Base-by-base conservation (phyloP, 2,113 vertebrate species). In the Ageneiosus marmoratus region DNA sequence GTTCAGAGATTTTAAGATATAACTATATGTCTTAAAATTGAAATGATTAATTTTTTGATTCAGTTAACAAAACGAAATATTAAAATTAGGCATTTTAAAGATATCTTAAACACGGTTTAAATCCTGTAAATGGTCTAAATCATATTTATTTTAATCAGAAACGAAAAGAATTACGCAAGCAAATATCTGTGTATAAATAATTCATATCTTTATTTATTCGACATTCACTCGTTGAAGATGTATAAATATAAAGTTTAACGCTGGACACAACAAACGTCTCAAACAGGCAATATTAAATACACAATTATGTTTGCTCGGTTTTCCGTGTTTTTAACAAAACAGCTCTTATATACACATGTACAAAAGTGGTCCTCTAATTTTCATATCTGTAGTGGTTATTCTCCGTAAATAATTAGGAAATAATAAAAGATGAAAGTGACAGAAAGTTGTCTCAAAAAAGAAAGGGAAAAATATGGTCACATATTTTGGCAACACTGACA, bases 231-330 rank as follows among this genome's bases (percentile, higher is more conserved):
- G 0, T 87, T 94, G 90, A 89, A 92, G 85, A 89, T 95, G 95
- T 97, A 97, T 97, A 97, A 97, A 97, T 97, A 97, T 97, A 97
- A 96, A 97, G 94, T 94, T 94, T 92, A 94, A 92, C 91, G 90
- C 94, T 91, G 93, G 92, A 93, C 96, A 96, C 95, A 92, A 96
- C 96, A 97, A 95, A 95, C 95, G 87, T 91, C 86, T 91, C 76
- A 86, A 91, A 94, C 89, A 93, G 92, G 92, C 94, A 92, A 94
- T 92, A 96, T 97, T 97, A 96, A 96, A 97, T 97, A 96, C 92
- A 93, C 81, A 89, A 90, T 90, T 91, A 90, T 79, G 90, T 87
- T 89, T 81, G 89, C 88, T 86, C 87, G 80, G 88, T 89, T 81
- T 50, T 85, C 62, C 70, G 50, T 88, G 60, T 55, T 75, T 84